Evolutionary conservation across 2,888 invertebrate species (phyloP), one percentile per base, ranked within the genome.

Genomic region (Apantesis nais): DNA sequence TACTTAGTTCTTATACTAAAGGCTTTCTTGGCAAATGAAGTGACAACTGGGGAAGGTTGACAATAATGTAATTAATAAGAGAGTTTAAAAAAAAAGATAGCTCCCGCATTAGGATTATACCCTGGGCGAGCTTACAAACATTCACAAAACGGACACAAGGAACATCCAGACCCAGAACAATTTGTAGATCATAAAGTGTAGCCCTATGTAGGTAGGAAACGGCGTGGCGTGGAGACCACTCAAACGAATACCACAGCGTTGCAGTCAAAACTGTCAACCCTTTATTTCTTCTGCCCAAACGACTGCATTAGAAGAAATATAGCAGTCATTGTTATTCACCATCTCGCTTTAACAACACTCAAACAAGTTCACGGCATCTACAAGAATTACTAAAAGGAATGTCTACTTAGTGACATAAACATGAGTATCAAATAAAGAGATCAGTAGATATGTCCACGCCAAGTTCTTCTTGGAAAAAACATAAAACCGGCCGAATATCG

Each of bases 401-500:
- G 29, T 58, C 16, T 29, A 58, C 58, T 58, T 29, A 48, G 55
- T 37, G 25, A 37, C 37, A 67, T 29, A 29, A 66, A 55, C 66
- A 55, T 66, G n/a, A 55, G 31, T 64, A 68, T 68, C 68, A 64
- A 58, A 34, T 37, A 37, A 52, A 68, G 29, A 64, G 58, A 64
- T 68, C 63, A 31, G 41, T 19, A 68, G 52, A 67, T 63, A 29
- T 48, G 37, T 69, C 58, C 60, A 65, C 70, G 61, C 60, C 69
- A 31, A 69, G 66, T 37, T 37, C 25, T 70, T 70, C 70, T 66
- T 37, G 61, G 70, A 70, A 70, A 39, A 62, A 66, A 41, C 19
- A 70, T 70, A 70, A 70, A 70, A 70, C 66, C 66, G 66, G 70
- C 65, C 37, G 61, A 70, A 70, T 70, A 62, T 70, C 65, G 61